A percentile compares a stretch with the other conserved stretches of the same genome.
Conservation (phyloP, 2,888 invertebrate species). For the Drosophila anomalipes region DNA sequence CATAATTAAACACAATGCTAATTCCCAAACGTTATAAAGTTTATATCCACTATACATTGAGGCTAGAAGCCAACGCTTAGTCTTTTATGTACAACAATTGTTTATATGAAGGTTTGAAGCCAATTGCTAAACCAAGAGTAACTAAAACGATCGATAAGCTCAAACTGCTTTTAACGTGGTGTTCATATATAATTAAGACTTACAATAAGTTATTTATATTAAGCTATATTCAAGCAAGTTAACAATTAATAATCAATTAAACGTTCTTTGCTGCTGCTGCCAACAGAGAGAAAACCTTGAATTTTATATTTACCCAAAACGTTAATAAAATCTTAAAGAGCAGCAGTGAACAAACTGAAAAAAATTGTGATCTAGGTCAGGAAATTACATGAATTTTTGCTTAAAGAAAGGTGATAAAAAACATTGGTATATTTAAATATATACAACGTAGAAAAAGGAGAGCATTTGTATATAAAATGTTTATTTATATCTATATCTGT, state of each 20-base stretch:
- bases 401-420: neutral
- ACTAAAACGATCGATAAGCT: neutral
- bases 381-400: neutral
- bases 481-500: neutral
- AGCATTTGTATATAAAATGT: neutral
- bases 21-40: neutral
- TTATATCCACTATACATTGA: neutral
- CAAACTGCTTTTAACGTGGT: rapidly evolving
- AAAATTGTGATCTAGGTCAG: neutral
- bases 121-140: neutral
- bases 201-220: neutral
- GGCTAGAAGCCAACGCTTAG: neutral
- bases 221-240: neutral
- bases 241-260: neutral
- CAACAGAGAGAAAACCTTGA: neutral
- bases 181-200: neutral
- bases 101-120: neutral
- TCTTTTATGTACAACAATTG: too few relatives aligned
- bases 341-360: neutral
- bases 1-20: neutral
- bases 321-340: neutral
- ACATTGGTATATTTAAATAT: neutral
- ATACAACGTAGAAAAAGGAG: neutral
- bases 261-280: neutral
- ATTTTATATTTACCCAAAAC: neutral